Base-by-base conservation (phyloP, 2,113 vertebrate species). In the Nycticorax nycticorax region DNA sequence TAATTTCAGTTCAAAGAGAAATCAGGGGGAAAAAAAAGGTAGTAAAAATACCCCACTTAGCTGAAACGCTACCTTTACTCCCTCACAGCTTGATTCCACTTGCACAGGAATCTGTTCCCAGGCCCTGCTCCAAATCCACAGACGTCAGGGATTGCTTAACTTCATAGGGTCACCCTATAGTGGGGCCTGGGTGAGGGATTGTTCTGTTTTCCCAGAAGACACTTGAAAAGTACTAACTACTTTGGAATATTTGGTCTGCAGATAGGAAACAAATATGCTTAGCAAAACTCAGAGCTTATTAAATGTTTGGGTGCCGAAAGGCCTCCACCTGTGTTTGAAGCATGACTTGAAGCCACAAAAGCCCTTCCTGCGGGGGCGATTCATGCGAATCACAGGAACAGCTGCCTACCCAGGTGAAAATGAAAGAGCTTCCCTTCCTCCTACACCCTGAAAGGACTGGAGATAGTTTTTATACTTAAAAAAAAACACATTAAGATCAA, bases 351-450 rank as follows among this genome's bases (percentile, higher is more conserved):
- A 84, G 76, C 79, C 5, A 2, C 64, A 89, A 63, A 94, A 84
- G 72, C 74, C 56, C 56, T 11, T 21, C 21, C 33, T 23, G 64
- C 0, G 22, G 88, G 88, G 85, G 85, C 1, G 8, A 63, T 35
- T 50, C 71, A 52, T 0, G 2, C 1, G 0, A 77, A 32, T 59
- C 48, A 80, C 55, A 86, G 68, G 86, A 95, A 76, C 72, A 84
- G 68, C 93, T 92, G 92, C 93, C 93, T 68, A 74, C 85, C 56
- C 27, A 33, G 23, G 35, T 77, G 85, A 80, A 86, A 96, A 86
- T 18, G 43, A 86, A 93, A 96, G 71, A 63, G 53, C 30, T 64
- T 91, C 87, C 63, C 66, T 60, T 78, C 92, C 73, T 95, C 88
- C 82, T 24, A 73, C 47, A 43, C 72, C 14, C 56, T 47, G 16